Evolutionary conservation across 2,888 invertebrate genomes (phyloP), one percentile per base, ranked within the genome.

Genomic region (Tachina fera): DNA sequence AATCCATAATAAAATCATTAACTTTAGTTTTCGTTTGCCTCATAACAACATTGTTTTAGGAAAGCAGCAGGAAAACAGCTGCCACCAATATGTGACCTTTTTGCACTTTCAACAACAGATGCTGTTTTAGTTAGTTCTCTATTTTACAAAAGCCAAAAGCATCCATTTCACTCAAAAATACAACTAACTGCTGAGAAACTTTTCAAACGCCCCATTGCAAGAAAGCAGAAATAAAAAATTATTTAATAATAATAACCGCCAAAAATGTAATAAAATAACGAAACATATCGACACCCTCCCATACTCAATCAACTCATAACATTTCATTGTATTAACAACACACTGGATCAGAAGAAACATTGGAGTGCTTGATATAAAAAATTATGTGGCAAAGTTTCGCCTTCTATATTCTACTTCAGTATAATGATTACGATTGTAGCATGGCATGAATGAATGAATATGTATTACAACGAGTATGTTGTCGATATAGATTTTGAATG

Each of bases 381-480:
- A 85, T 77, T 51, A 85, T 85, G 84, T 85, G 84, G 68, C 84
- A 81, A 81, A 81, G 84, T 85, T 77, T 85, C 84, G 84, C 84
- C 81, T 85, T 85, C 81, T 74, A 68, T 43, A 77, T 74, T n/a
- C 72, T 43, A 77, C 79, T 65, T 45, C 83, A 83, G 65, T 77
- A 45, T 71, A 67, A 83, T 77, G 83, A 81, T 75, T 75, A 53
- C 58, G 70, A 76, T 53, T 70, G 22, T 39, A 51, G 49, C 39
- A 68, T 47, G 45, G 43, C 31, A 71, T 53, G 45, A 53, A 71
- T 63, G 43, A 45, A 71, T 56, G 45, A 53, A 71, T 63, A 63
- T 68, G 68, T 70, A 53, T 77, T 56, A 61, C 63, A 56, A n/a
- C 11, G 49, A 60, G 51, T 53, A 65, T 49, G 47, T 65, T 71